phyloP scores from a whole-genome alignment of 2,888 invertebrate genomes.

The Apodemia duryi region DNA sequence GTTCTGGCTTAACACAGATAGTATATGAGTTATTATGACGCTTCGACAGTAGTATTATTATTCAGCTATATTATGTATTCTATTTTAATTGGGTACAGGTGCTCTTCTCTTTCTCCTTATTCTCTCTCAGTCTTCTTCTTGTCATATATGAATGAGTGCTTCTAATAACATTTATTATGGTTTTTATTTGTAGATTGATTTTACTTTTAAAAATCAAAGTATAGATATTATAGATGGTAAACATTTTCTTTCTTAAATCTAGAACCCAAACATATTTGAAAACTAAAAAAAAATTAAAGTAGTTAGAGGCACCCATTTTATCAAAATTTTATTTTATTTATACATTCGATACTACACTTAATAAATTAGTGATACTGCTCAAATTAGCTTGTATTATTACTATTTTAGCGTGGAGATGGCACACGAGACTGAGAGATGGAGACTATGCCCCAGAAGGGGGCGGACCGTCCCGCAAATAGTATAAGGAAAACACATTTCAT shows the following conservation, averaged over 20 bases:
- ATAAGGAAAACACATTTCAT: constrained; percentile 54
- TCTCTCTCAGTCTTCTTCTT: constrained; percentile 50
- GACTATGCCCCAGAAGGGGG: constrained; percentile 67
- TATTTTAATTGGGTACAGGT: constrained; percentile 24
- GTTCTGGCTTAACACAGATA: not conserved
- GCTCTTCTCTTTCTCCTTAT: constrained; percentile 39
- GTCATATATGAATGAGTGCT: constrained; percentile 39
- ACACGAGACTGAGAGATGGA: constrained; percentile 71
- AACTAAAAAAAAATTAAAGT: not conserved
- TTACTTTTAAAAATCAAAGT: not conserved
- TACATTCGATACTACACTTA: constrained; percentile 8
- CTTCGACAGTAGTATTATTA: constrained; percentile 6
- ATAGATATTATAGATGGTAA: not conserved
- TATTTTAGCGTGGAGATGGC: constrained; percentile 69
- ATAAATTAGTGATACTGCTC: constrained; percentile 28
- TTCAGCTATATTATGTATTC: constrained; percentile 9
- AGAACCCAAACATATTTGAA: not conserved
- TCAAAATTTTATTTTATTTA: constrained; percentile 24
- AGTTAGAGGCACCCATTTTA: constrained; percentile 17
- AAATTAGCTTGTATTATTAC: constrained; percentile 40
- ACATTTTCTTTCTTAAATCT: not conserved
- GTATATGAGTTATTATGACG: not conserved
- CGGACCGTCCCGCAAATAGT: constrained; percentile 73
- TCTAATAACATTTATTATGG: constrained; percentile 20
- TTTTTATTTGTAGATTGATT: not conserved